Evolutionary conservation across 2,797 vertebrate species (phyloP), one percentile per base, ranked within the genome.

Genomic region (Percopsis omiscomaycus): DNA sequence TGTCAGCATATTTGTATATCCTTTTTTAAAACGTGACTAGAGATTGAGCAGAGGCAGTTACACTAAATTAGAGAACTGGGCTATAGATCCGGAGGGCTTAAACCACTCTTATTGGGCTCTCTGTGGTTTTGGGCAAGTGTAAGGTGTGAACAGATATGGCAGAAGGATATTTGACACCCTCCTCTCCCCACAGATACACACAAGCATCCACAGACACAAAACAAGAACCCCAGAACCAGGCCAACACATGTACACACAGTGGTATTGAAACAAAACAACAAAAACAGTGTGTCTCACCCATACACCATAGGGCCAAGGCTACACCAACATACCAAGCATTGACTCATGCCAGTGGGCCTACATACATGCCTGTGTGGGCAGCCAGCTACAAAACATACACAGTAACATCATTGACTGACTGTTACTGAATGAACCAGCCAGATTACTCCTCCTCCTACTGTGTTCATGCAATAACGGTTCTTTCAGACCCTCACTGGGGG

Each of bases 391-490:
- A 50, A 6, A 45, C 4, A 56, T 12, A 55, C 67, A 66, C 45
- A 55, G 16, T 30, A 32, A 55, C 45, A 46, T 44, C 51, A 61
- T 60, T 64, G 50, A 46, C 44, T 61, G 59, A 27, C 30, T 55
- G 45, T 14, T 42, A 42, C 37, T 37, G 47, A 58, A 50, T 71
- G 57, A 61, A 60, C 46, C 22, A 65, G 51, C 32, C 59, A 27
- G 48, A 47, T 42, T 1, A 42, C 54, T 22, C n/a, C 50, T 22
- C 15, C 68, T n/a, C 46, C 29, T 13, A 22, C 5, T 12, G 11
- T 6, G 28, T 50, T 56, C 62, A 47, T 51, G 49, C 52, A 29
- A 28, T 55, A 56, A 50, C 52, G 66, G 63, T 61, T 66, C 69
- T 64, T 44, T 45, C 27, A 71, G 61, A 32, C 44, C 30, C 12